Conservation (phyloP, 1,140 invertebrate species). For the Habropoda laboriosa region DNA sequence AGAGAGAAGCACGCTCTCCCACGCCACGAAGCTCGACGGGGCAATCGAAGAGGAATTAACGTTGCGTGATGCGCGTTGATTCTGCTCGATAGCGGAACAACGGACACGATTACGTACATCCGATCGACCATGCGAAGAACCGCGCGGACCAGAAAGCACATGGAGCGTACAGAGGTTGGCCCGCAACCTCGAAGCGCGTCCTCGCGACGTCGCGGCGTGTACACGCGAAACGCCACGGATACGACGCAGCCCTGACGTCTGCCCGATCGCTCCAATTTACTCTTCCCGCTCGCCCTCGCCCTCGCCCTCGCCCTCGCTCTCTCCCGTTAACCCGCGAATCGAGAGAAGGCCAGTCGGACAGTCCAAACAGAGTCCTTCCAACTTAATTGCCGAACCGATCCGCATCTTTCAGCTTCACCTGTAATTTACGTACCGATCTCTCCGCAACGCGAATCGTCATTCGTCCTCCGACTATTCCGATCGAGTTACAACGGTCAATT, state of each 20-base stretch:
- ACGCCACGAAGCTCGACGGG: conserved; percentile 71
- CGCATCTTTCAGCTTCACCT: conserved; percentile 72
- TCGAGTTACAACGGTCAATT: conserved; percentile 74
- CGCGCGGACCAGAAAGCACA: not conserved
- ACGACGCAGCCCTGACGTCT: conserved; percentile 13
- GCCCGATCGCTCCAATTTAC: conserved; percentile 40
- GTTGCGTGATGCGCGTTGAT: conserved; percentile 82
- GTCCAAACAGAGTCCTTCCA: conserved; percentile 62
- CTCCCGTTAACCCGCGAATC: not conserved
- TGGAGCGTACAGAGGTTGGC: not conserved
- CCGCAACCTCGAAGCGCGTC: not conserved
- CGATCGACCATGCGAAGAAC: conserved; percentile 46
- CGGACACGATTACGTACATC: conserved; percentile 71
- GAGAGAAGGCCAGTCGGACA: conserved; percentile 66
- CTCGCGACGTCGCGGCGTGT: not conserved
- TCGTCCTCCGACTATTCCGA: not conserved
- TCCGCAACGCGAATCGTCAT: conserved; percentile 55
- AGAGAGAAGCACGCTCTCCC: conserved; percentile 70
- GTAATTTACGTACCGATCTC: conserved; percentile 76
- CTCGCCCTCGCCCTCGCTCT: too few species aligned
- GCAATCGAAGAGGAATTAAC: conserved; percentile 81
- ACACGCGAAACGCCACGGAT: not conserved
- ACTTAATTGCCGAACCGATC: conserved; percentile 74
- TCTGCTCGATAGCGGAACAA: conserved; percentile 79
- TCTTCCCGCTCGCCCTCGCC: too few species aligned